phyloP scores from a whole-genome alignment of 2,113 vertebrate genomes.

The Rattus norvegicus region DNA sequence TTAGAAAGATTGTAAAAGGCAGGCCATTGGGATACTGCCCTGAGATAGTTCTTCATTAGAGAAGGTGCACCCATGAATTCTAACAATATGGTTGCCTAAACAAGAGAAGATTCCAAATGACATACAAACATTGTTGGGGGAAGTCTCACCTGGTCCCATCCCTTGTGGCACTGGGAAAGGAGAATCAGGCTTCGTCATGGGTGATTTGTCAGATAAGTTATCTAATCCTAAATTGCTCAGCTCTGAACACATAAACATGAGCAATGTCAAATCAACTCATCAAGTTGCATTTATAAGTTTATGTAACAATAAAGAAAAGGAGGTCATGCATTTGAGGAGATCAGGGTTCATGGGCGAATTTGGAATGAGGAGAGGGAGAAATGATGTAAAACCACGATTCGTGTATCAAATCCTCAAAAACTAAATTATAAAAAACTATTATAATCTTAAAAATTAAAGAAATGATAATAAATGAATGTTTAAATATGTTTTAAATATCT shows the following conservation, averaged over 20 bases:
- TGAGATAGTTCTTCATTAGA: not conserved
- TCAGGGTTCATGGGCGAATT: not conserved
- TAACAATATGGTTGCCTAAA: not conserved
- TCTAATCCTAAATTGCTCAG: not conserved
- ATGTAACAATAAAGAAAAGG: not conserved
- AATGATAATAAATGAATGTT: not conserved
- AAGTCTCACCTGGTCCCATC: not conserved
- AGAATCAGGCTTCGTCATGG: not conserved
- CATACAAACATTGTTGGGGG: not conserved
- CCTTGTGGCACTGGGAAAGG: not conserved
- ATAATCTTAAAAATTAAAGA: not conserved
- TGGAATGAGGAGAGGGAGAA: not conserved
- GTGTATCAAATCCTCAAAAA: not conserved
- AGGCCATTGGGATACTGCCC: not conserved
- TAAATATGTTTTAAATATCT: not conserved
- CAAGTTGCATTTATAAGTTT: not conserved
- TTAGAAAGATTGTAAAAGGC: not conserved
- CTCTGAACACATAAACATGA: not conserved
- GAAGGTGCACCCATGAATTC: no score
- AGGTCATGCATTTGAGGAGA: not conserved
- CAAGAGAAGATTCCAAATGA: not conserved
- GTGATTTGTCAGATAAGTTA: not conserved
- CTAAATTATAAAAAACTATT: not conserved
- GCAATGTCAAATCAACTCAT: not conserved
- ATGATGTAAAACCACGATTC: not conserved